phyloP scores from a whole-genome alignment of 2,888 invertebrate species.

The Norana najaformis region DNA sequence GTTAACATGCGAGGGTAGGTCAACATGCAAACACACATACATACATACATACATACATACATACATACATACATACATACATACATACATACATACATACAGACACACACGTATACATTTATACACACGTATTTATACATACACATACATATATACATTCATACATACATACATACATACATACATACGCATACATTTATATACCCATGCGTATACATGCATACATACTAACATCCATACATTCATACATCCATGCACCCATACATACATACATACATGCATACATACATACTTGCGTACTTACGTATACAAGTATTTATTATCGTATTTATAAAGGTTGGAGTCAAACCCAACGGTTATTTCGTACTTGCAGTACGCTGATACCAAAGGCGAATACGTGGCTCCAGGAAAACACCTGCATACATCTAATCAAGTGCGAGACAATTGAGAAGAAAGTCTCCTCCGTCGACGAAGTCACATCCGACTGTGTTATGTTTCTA shows the following conservation, averaged over 20 bases:
- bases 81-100: slow-evolving; percentile 28
- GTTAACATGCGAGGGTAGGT: no score
- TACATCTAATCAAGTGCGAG: slow-evolving; percentile 45
- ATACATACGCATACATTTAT: background rate
- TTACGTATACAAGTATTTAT: background rate
- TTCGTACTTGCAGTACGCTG: slow-evolving; percentile 40
- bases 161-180: slow-evolving; percentile 23
- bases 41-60: slow-evolving; percentile 31
- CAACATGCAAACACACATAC: slow-evolving; percentile 14
- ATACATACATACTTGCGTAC: background rate
- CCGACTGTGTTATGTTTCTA: slow-evolving; percentile 43
- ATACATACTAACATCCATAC: slow-evolving; percentile 30
- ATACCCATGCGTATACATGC: background rate
- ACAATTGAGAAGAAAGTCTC: slow-evolving; percentile 46
- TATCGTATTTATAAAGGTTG: background rate
- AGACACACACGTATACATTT: background rate
- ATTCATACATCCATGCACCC: slow-evolving; percentile 29
- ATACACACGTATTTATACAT: no score
- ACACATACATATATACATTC: background rate
- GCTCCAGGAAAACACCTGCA: slow-evolving; percentile 42
- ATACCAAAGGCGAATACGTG: slow-evolving; percentile 46
- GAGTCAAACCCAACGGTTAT: background rate
- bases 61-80: slow-evolving; percentile 29
- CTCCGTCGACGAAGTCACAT: slow-evolving; percentile 39
- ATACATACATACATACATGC: background rate